Conservation (phyloP, 2,797 vertebrate species). For the Cyprinodon diabolis region DNA sequence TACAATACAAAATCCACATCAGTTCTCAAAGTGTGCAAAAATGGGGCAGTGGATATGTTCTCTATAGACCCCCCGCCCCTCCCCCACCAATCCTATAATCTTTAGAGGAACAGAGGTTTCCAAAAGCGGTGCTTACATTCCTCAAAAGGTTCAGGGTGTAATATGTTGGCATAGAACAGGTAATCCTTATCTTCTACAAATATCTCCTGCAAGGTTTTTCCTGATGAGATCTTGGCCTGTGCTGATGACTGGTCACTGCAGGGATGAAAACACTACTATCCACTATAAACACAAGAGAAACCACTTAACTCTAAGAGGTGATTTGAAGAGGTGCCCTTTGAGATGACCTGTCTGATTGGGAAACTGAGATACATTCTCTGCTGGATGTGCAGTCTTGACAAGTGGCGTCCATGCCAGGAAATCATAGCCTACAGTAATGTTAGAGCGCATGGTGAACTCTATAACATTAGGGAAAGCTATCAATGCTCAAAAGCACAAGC, state of each 20-base stretch:
- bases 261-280: conserved; percentile 41
- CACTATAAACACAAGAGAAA: conserved; percentile 46
- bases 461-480: conserved; percentile 21
- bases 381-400: conserved; percentile 20
- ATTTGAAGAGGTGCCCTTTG: conserved; percentile 40
- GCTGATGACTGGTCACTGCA: conserved; percentile 48
- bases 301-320: conserved; percentile 38
- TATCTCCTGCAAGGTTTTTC: conserved; percentile 56
- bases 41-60: conserved; percentile 40
- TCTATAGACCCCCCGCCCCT: conserved; percentile 42
- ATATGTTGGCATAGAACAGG: conserved; percentile 57
- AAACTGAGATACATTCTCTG: conserved; percentile 32
- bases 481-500: conserved; percentile 24
- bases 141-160: conserved; percentile 38
- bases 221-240: conserved; percentile 46
- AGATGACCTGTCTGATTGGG: conserved; percentile 32
- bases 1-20: conserved; percentile 62
- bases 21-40: conserved; percentile 33
- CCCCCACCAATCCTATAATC: conserved; percentile 71
- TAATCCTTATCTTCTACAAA: conserved; percentile 63
- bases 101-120: conserved; percentile 66
- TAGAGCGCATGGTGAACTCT: conserved; percentile 17
- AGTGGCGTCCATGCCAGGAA: conserved; percentile 15
- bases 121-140: conserved; percentile 53
- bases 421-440: conserved; percentile 23